Base-by-base conservation (phyloP, 2,888 invertebrate species). In the Zygothrica quintamaculata region DNA sequence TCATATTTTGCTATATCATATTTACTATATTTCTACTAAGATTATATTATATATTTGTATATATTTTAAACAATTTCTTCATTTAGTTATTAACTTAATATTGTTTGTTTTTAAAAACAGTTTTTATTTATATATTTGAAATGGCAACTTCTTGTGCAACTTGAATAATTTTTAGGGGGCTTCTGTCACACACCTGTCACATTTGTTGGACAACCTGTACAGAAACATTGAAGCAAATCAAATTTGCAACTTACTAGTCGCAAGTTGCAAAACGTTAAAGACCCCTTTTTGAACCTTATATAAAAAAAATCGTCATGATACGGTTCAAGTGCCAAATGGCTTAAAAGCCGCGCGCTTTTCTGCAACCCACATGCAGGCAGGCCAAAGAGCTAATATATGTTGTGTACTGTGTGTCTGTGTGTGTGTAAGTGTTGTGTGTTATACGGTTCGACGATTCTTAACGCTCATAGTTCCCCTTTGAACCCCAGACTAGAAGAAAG, bases 391-490 rank as follows among this genome's bases (percentile, higher is more conserved):
- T 48, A 40, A 15, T 16, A 25, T 34, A 33, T 36, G 44, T 36
- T 55, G 46, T 36, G 18, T 22, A 37, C n/a, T 8, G 42, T 47
- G 16, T 25, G 22, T 37, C 9, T 36, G 29, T 55, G 46, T 56
- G 47, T 43, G 46, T 43, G 26, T 51, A 37, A 50, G 55, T 57
- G 57, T 59, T 65, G 65, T 65, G 65, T 66, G 77, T 79, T 81
- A 58, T 77, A 84, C 82, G 82, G 79, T 84, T 79, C 82, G 85
- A 3, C 75, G 79, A 70, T 60, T 80, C 79, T 75, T 68, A 81
- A 84, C 82, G 82, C 82, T 85, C 66, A 66, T 67, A 75, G 75
- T 82, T 81, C 77, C 82, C 81, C 75, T 82, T 82, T 81, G 79
- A 82, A 73, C 82, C 69, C 65, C 67, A 59, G 43, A 44, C 11